Conservation (phyloP, 2,888 invertebrate species). For the Phaedon cochleariae region DNA sequence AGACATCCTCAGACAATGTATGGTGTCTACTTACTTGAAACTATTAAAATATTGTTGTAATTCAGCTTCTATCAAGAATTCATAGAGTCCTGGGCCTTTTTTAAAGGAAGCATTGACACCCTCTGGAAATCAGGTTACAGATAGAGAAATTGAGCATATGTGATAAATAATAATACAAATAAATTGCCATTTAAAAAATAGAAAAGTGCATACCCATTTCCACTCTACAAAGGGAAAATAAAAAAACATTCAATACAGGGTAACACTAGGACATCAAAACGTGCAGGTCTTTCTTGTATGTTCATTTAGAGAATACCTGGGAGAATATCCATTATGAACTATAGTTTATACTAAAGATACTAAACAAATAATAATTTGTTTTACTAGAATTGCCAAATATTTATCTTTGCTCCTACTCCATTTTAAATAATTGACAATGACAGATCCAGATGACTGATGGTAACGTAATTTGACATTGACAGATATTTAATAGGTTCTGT, state of each 20-base stretch:
- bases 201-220: slow-evolving; percentile 49
- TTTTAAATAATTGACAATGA: slow-evolving; percentile 30
- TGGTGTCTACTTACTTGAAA: slow-evolving; percentile 68
- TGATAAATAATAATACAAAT: neutral
- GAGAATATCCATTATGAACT: slow-evolving; percentile 54
- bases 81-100: slow-evolving; percentile 77
- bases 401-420: slow-evolving; percentile 33
- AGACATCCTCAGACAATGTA: neutral
- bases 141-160: neutral
- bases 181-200: slow-evolving; percentile 7
- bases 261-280: slow-evolving; percentile 43
- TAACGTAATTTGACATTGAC: no score
- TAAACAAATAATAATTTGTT: slow-evolving; percentile 52
- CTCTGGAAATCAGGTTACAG: slow-evolving; percentile 41
- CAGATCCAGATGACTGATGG: no score
- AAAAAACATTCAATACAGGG: slow-evolving; percentile 34
- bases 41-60: slow-evolving; percentile 89
- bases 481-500: no score
- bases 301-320: slow-evolving; percentile 54
- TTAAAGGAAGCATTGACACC: slow-evolving; percentile 58
- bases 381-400: slow-evolving; percentile 39
- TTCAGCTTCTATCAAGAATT: slow-evolving; percentile 94
- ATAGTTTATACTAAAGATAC: slow-evolving; percentile 47
- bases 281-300: slow-evolving; percentile 41
- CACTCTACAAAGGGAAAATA: slow-evolving; percentile 33